phyloP scores from a whole-genome alignment of 2,888 invertebrate species.

The Drosophila crucigera region DNA sequence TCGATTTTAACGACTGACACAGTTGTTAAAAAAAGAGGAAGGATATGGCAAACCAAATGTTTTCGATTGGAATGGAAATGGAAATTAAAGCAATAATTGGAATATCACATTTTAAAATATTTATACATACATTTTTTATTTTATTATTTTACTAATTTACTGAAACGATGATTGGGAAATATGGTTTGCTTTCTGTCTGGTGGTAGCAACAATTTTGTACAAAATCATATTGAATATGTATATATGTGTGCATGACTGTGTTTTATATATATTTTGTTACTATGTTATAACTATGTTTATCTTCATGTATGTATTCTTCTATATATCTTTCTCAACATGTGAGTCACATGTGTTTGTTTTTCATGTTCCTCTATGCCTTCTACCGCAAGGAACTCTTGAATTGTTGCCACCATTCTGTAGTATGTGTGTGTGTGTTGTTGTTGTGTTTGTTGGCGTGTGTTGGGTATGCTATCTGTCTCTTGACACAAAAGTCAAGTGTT shows the following conservation, averaged over 20 bases:
- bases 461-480: slow-evolving; percentile 50
- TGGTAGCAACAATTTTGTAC: background rate
- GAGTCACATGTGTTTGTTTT: slow-evolving; percentile 43
- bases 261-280: background rate
- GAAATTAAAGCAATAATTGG: background rate
- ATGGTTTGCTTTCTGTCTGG: background rate
- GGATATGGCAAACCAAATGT: background rate
- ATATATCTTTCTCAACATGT: background rate
- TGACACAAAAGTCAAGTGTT: slow-evolving; percentile 80
- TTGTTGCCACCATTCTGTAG: slow-evolving; percentile 43
- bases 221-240: background rate
- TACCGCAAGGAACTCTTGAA: slow-evolving; percentile 41
- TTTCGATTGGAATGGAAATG: background rate
- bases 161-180: background rate
- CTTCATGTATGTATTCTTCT: background rate
- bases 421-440: slow-evolving; percentile 22
- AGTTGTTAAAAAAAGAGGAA: background rate
- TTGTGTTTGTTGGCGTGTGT: slow-evolving; percentile 17
- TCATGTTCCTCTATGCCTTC: slow-evolving; percentile 32
- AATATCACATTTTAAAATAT: background rate
- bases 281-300: background rate
- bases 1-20: background rate
- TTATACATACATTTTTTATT: background rate
- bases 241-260: background rate
- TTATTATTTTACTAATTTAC: background rate